A percentile compares a stretch with the other conserved stretches of the same genome.
Conservation (phyloP, 2,797 vertebrate genomes). For the Dendrocincla fuliginosa region DNA sequence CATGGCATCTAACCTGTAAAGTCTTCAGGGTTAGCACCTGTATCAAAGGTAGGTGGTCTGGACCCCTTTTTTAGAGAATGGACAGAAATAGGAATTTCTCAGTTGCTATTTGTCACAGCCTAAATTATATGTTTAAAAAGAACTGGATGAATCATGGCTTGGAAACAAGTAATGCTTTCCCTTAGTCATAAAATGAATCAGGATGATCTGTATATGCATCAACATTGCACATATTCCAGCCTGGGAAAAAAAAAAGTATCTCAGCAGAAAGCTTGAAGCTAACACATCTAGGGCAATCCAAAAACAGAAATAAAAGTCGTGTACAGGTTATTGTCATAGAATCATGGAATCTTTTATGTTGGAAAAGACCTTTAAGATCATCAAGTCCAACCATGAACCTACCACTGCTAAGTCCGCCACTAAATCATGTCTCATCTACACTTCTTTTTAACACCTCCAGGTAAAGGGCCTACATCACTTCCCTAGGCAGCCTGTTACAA, state of each 20-base stretch:
- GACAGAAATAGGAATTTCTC: background rate
- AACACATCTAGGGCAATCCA: background rate
- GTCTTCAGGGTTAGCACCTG: background rate
- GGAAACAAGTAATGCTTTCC: background rate
- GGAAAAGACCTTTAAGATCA: background rate
- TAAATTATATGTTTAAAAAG: background rate
- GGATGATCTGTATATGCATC: fast-evolving
- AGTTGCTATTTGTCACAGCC: background rate
- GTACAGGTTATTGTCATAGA: background rate
- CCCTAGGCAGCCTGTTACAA: background rate
- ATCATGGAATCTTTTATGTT: background rate
- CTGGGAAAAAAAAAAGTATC: background rate
- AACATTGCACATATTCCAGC: background rate
- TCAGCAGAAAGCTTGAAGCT: background rate
- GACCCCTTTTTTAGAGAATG: background rate
- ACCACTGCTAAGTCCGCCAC: background rate
- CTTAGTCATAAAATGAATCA: background rate
- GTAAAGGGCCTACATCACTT: background rate
- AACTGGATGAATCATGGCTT: background rate
- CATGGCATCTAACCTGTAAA: background rate
- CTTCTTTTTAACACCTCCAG: background rate
- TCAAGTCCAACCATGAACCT: background rate
- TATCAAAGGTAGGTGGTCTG: background rate
- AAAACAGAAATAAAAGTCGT: background rate
- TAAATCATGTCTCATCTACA: background rate